A percentile compares a stretch with the other conserved stretches of the same genome.
Conservation (phyloP, 2,113 vertebrate species). For the Mixornis gularis region DNA sequence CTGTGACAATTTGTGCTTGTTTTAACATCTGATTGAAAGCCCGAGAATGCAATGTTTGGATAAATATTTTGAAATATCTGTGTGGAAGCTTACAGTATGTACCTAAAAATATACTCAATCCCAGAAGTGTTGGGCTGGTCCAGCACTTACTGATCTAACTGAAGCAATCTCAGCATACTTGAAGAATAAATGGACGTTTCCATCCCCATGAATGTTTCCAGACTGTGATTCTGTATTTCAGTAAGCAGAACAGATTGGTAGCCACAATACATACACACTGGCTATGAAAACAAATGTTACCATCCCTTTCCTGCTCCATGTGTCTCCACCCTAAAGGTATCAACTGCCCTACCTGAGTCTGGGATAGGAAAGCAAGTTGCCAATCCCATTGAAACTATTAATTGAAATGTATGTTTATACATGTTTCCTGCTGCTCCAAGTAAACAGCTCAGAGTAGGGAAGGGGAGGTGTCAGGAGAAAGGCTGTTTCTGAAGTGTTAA, state of each 20-base stretch:
- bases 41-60: background rate
- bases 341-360: rapidly evolving
- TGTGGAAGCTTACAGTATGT: background rate
- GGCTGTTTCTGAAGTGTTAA: slow-evolving; percentile 22
- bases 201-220: background rate
- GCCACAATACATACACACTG: background rate
- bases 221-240: background rate
- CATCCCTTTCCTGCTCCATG: background rate
- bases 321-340: background rate
- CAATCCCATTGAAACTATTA: background rate
- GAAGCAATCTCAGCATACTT: background rate
- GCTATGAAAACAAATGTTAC: background rate
- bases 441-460: background rate
- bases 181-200: background rate
- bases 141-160: background rate
- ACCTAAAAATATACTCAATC: background rate
- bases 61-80: background rate
- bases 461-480: background rate
- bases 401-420: background rate
- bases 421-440: background rate
- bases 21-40: background rate
- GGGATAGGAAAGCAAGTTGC: background rate
- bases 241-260: background rate
- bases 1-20: background rate
- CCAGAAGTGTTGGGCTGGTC: background rate